Evolutionary conservation across 1,140 invertebrate species (phyloP).

Genomic region (Drosophila sechellia): DNA sequence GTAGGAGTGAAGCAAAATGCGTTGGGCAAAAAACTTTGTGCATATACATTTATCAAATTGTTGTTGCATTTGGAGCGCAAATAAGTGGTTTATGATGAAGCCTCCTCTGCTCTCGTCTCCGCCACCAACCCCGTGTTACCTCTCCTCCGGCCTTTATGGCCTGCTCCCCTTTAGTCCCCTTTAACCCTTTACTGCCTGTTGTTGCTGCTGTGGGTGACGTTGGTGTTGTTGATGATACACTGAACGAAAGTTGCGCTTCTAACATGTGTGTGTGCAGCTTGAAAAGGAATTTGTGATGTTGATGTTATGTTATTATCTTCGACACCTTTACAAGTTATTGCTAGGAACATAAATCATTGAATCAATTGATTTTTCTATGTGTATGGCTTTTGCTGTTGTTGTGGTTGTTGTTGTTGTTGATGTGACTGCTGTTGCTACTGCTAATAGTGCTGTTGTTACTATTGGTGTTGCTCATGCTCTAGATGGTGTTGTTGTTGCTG

Average conservation of each 20-base stretch:
- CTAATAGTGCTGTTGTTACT: conserved; percentile 8
- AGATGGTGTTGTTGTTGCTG: neutral
- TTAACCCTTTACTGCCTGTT: neutral
- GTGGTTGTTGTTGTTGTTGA: conserved; percentile 6
- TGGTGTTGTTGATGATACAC: conserved; percentile 2
- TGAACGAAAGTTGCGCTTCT: neutral
- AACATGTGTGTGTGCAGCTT: neutral
- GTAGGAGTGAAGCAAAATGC: conserved; percentile 3
- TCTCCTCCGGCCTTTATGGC: neutral
- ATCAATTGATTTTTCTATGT: neutral
- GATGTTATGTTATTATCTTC: too few relatives aligned
- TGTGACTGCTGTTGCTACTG: conserved; percentile 8
- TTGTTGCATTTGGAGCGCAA: conserved; percentile 80
- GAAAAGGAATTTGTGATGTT: too few relatives aligned
- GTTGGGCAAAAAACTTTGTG: conserved; percentile 34
- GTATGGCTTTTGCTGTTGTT: neutral
- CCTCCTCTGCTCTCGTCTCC: conserved; percentile 4
- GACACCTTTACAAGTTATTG: too few relatives aligned
- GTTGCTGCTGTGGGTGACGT: neutral
- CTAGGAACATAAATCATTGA: too few relatives aligned
- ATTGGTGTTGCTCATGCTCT: neutral
- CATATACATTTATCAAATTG: conserved; percentile 75
- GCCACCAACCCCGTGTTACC: neutral
- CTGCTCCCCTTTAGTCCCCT: neutral
- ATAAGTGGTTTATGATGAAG: conserved; percentile 82